Evolutionary conservation across 2,888 invertebrate genomes (phyloP).

Genomic region (Dorcus parallelipipedus): DNA sequence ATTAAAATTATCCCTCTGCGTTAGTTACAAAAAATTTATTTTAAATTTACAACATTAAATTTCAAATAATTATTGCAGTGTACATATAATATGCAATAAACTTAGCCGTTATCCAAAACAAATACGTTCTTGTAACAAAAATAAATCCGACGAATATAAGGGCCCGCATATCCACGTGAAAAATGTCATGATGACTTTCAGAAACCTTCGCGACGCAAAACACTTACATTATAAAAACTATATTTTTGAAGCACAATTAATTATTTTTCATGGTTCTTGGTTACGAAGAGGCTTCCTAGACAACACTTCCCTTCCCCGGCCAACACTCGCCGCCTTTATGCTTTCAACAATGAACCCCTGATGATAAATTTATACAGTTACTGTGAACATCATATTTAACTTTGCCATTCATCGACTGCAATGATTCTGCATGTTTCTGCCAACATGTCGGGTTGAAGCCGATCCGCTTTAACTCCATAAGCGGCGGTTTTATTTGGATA

Average conservation of each 20-base stretch:
- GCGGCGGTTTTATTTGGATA: too few relatives aligned
- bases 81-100: too few relatives aligned
- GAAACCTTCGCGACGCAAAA: neutral
- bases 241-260: slow-evolving; percentile 43
- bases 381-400: slow-evolving; percentile 10
- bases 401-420: slow-evolving; percentile 6
- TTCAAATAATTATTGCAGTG: too few relatives aligned
- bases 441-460: slow-evolving; percentile 1
- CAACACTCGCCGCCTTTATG: slow-evolving; percentile 21
- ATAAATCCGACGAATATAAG: neutral
- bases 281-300: slow-evolving; percentile 35
- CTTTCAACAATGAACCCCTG: slow-evolving; percentile 21
- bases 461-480: too few relatives aligned
- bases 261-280: slow-evolving; percentile 51
- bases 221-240: neutral
- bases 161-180: neutral
- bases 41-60: too few relatives aligned
- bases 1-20: too few relatives aligned
- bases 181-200: neutral
- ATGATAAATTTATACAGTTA: slow-evolving; percentile 24
- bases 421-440: slow-evolving; percentile 7
- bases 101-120: neutral
- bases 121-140: neutral
- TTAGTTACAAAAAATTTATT: too few relatives aligned
- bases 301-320: slow-evolving; percentile 26